Conservation (phyloP, 2,113 vertebrate species). For the Cheirogaleus medius region DNA sequence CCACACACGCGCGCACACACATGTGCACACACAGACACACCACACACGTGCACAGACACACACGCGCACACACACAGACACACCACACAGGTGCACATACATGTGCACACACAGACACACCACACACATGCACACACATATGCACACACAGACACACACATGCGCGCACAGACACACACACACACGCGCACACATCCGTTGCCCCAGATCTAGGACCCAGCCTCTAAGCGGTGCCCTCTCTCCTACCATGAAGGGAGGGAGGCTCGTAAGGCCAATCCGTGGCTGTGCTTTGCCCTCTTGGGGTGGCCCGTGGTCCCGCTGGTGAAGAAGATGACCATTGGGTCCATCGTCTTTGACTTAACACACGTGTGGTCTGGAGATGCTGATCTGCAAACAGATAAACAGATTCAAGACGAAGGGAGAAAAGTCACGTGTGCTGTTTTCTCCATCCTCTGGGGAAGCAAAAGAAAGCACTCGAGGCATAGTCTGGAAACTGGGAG, state of each 20-base stretch:
- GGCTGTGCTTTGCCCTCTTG: constrained; percentile 88
- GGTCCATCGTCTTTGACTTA: constrained; percentile 85
- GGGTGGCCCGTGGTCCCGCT: constrained; percentile 90
- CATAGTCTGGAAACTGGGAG: not conserved
- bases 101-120: no score
- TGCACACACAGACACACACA: not conserved
- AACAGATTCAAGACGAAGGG: constrained; percentile 7
- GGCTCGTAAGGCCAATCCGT: constrained; percentile 64
- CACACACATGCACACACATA: not conserved
- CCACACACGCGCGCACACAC: no score
- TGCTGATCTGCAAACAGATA: constrained; percentile 79
- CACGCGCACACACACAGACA: no score
- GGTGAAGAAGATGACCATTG: constrained; percentile 90
- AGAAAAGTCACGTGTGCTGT: not conserved
- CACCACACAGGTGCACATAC: no score
- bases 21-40: no score
- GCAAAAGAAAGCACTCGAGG: not conserved
- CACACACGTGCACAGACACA: no score
- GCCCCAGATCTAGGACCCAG: not conserved
- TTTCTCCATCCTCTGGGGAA: not conserved
- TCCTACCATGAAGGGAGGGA: constrained; percentile 64
- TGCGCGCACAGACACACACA: no score
- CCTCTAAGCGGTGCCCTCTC: not conserved
- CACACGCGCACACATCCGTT: not conserved
- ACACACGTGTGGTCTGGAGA: constrained; percentile 85